Evolutionary conservation across 1,140 invertebrate genomes (phyloP), one percentile per base, ranked within the genome.

Genomic region (Aphelinus certus): DNA sequence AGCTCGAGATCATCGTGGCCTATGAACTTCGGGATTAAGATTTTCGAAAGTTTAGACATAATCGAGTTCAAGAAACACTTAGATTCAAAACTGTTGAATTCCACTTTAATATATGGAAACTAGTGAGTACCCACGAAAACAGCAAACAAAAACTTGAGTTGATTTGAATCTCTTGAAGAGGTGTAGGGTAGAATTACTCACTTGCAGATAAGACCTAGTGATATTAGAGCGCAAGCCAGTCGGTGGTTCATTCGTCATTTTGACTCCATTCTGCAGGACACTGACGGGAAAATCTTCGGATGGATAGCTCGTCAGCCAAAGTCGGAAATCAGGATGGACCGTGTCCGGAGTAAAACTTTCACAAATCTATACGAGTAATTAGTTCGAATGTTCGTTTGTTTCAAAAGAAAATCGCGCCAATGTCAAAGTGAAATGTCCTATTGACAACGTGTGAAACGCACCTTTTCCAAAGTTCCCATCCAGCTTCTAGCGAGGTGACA

Each of bases 161-260:
- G n/a, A 43, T 63, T 45, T 63, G 5, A 43, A 43, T 45, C 43
- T 26, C 26, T 0, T 7, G 7, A 56, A 56, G 7, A 56, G 7
- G 55, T n/a, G 7, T n/a, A 7, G 55, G 55, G n/a, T 56, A 56
- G 9, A 53, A 53, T 7, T n/a, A 46, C 26, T 4, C 51, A 95
- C 84, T 75, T 83, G 84, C 10, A 83, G 86, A 86, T 95, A 96
- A 0, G 96, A 97, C 46, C 91, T 89, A 6, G 89, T 88, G 7
- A 93, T 90, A 82, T 95, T 95, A 1, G 92, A 92, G 72, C 91
- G 87, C 5, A 96, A 83, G 62, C 94, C 94, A 88, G 94, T 94
- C 1, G 97, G 97, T 2, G 96, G 95, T 85, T 98, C 96, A 84
- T 97, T 97, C 1, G 96, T 97, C 93, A 98, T 97, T 88, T 98